A percentile compares a stretch with the other conserved stretches of the same genome.
Evolutionary conservation across 2,113 vertebrate genomes (phyloP).

Genomic region (Apeltes quadracus): DNA sequence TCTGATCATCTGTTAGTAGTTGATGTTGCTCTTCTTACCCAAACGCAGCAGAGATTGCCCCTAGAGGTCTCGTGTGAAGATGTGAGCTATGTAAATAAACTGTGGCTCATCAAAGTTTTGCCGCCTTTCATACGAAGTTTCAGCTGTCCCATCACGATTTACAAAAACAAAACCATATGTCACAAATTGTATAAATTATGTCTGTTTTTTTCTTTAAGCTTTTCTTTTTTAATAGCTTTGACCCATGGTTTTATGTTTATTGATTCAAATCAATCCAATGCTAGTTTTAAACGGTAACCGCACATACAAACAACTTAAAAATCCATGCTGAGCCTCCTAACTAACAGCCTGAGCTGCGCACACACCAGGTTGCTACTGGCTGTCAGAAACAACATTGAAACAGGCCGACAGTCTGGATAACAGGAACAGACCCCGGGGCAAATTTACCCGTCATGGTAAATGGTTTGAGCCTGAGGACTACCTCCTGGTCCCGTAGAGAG

Average conservation of each 20-base stretch:
- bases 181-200: neutral
- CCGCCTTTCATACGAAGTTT: neutral
- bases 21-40: constrained; percentile 14
- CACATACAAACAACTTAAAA: neutral
- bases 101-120: neutral
- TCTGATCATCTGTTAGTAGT: constrained; percentile 1
- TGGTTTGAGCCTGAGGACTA: neutral
- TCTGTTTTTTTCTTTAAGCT: neutral
- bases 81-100: neutral
- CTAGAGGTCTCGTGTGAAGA: constrained; percentile 1
- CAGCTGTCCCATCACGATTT: neutral
- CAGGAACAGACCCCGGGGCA: neutral
- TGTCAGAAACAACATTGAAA: neutral
- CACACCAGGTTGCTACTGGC: neutral
- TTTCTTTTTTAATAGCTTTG: neutral
- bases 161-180: neutral
- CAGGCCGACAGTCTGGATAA: neutral
- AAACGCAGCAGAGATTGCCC: constrained; percentile 5
- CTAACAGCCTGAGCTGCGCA: no score
- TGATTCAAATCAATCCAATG: neutral
- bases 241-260: neutral
- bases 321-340: neutral
- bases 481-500: neutral
- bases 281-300: neutral
- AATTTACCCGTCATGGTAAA: neutral